Conservation (phyloP, 2,113 vertebrate genomes). For the Enhydra lutris region DNA sequence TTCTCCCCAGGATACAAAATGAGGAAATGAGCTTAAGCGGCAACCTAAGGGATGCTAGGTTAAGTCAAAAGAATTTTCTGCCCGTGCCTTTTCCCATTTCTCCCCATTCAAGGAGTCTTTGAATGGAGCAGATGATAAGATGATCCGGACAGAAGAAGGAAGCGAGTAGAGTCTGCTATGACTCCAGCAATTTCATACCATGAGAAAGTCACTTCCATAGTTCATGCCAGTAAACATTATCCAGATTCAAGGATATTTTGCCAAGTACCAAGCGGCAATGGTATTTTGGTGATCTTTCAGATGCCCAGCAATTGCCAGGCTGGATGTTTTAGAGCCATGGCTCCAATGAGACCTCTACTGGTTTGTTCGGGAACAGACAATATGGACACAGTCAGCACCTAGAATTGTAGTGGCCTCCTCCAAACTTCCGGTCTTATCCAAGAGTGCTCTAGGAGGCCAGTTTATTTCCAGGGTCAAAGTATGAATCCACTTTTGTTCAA, state of each 20-base stretch:
- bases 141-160: background rate
- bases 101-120: background rate
- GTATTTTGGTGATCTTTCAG: background rate
- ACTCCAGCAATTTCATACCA: background rate
- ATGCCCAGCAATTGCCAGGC: background rate
- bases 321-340: background rate
- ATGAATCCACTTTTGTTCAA: background rate
- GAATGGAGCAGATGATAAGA: background rate
- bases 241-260: background rate
- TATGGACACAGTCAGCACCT: background rate
- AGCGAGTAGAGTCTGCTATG: background rate
- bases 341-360: background rate
- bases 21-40: background rate
- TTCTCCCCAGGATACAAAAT: background rate
- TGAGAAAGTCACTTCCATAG: background rate
- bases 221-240: background rate
- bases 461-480: background rate
- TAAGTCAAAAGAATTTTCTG: constrained; percentile 38
- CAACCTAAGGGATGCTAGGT: background rate
- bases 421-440: background rate
- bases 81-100: background rate
- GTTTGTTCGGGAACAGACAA: background rate
- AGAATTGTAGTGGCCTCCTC: background rate
- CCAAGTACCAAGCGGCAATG: background rate
- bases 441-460: background rate